Evolutionary conservation across 2,113 vertebrate species (phyloP).

Genomic region (Colinus virginianus): DNA sequence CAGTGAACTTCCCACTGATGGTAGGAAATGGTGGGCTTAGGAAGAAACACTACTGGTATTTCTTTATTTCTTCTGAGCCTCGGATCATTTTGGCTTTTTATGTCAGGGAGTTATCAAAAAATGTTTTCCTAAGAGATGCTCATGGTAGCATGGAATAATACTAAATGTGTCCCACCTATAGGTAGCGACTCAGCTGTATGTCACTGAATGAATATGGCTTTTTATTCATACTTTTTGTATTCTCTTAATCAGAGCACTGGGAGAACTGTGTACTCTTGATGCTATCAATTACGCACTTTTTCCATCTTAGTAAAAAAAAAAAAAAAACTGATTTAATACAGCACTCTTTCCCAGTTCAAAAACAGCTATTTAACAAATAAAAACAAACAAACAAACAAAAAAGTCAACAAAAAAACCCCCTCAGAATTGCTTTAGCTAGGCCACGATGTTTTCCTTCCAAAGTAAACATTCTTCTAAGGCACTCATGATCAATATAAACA

Average conservation of each 20-base stretch:
- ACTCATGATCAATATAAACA: background rate
- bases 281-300: background rate
- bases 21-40: background rate
- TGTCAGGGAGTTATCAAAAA: background rate
- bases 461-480: conserved; percentile 9
- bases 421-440: background rate
- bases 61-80: background rate
- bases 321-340: background rate
- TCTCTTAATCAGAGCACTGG: background rate
- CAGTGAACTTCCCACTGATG: background rate
- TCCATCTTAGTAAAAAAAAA: background rate
- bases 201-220: background rate
- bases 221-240: background rate
- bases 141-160: background rate
- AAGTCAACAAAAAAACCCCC: background rate
- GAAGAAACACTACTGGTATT: background rate
- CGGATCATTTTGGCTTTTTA: background rate
- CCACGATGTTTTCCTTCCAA: background rate
- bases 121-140: background rate
- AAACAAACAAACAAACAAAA: background rate
- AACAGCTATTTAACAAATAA: background rate
- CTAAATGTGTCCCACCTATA: background rate
- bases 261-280: background rate
- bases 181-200: background rate
- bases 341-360: background rate